Evolutionary conservation across 2,113 vertebrate species (phyloP), one percentile per base, ranked within the genome.

Genomic region (Leptobrachium ailaonicum): DNA sequence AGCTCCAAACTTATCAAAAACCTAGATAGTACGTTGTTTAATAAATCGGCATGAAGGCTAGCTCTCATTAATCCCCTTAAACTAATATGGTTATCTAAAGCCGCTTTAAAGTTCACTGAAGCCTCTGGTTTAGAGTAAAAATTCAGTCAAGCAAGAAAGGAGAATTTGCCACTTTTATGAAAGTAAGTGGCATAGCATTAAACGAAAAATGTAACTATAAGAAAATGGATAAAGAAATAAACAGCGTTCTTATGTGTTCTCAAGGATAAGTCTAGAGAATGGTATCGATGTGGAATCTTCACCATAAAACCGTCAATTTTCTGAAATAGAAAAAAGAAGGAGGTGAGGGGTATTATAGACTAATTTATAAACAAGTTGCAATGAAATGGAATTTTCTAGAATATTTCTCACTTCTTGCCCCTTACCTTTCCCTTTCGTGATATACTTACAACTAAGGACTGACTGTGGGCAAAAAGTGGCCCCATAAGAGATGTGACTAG

Each of bases 21-120:
- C 50, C 47, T 32, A 6, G n/a, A 71, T 71, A 71, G 44, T 20
- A 40, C 13, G 2, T 6, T 7, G 45, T 5, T 9, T 40, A 53
- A 4, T 4, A 43, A 32, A 43, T 71, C 76, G 70, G 76, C 45
- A 70, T 41, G 66, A 45, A 60, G 76, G 76, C 69, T 14, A 70
- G 76, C 12, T 41, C n/a, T n/a, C 44, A 40, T 63, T 13, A 47
- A 62, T 62, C 41, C 60, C 66, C n/a, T 45, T 45, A 77, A 63
- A 45, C 58, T 14, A 63, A 43, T 44, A 10, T 58, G 66, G 41
- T 69, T 58, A 44, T 69, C 41, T 77, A 54, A 72, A 62, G 75
- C 32, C 20, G 32, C 50, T 72, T 40, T 11, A 54, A 72, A 53
- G 47, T 54, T 40, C 50, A 41, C 10, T 32, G 20, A 66, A 66